Evolutionary conservation across 2,113 vertebrate genomes (phyloP), one percentile per base, ranked within the genome.

Genomic region (Hirundichthys speculiger): DNA sequence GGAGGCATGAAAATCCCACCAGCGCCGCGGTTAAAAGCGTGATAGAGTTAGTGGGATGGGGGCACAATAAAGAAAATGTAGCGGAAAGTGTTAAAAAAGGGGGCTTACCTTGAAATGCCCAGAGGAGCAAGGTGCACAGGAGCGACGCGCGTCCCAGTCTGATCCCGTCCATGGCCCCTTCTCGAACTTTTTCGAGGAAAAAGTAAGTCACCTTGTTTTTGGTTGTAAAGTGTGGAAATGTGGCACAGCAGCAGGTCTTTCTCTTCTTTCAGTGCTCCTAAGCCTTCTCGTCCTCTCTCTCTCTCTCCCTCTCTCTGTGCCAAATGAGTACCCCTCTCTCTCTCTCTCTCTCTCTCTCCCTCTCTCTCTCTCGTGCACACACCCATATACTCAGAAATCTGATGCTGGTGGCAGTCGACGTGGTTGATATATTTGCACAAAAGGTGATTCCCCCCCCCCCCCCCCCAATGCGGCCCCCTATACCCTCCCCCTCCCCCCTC

Each of bases 341-440:
- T 64, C 67, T 66, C 73, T 61, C 49, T 48, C 67, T 58, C 76
- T 9, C 49, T 43, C 73, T 72, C 75, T 49, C 62, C 62, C 68
- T 4, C 51, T 22, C 70, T 27, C 68, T 0, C 63, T 6, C 65
- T 0, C 72, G 0, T 56, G n/a, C 66, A 16, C 75, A 27, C 65
- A 27, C 66, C 24, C 72, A 43, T 62, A 45, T 73, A 59, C 79
- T 47, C 39, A 82, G 92, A 91, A 93, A 93, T 91, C 85, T 92
- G 91, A 93, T 84, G 90, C 91, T 84, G 83, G 64, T 89, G 83
- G 88, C 87, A 88, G 88, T 80, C 84, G 78, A 82, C 86, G 83
- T 86, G 90, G 86, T 88, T 92, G 91, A 92, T 93, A 89, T 93
- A 91, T 92, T 89, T 90, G 84, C 90, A 93, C 92, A 93, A 93